Evolutionary conservation across 2,797 vertebrate genomes (phyloP), one percentile per base, ranked within the genome.

Genomic region (Thunnus albacares): DNA sequence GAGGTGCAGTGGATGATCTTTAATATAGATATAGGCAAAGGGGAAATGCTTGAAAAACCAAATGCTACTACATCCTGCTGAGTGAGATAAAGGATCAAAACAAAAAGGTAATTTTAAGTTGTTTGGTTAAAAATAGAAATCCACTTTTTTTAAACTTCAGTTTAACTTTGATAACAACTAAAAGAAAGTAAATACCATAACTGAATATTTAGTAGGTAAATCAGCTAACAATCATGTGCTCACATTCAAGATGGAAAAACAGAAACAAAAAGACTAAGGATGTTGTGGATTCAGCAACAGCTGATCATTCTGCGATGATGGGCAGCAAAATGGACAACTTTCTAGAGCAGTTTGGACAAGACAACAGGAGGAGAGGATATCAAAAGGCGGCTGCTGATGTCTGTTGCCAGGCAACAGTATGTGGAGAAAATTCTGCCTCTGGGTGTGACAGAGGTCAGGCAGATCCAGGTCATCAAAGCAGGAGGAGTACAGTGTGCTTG

Each of bases 351-450:
- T 64, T 47, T 68, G 38, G 11, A 35, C 30, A 55, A 76, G 62
- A 63, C 15, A 26, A 17, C 33, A 28, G 7, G 3, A 51, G 60
- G 15, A 53, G 53, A 20, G 17, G 59, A 60, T 18, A 45, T 3
- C 14, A 76, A 56, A 52, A 12, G 18, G 18, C 14, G 1, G 55
- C 24, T 17, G 60, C 20, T 43, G 62, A n/a, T 68, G 57, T 70
- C 58, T 53, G 80, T 71, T 82, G 70, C 76, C 68, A 72, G 59
- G 63, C 45, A 2, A 79, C 49, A 26, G 33, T 55, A 70, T 35
- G n/a, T 13, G 26, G 22, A 61, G 53, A 64, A 64, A 66, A 22
- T 15, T 15, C 52, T 13, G 30, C 63, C 62, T 65, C 28, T 47
- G 51, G 59, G 33, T 5, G 3, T 43, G 52, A 79, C 56, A 49